Evolutionary conservation across 2,797 vertebrate species (phyloP).

Genomic region (Cetoscarus ocellatus): DNA sequence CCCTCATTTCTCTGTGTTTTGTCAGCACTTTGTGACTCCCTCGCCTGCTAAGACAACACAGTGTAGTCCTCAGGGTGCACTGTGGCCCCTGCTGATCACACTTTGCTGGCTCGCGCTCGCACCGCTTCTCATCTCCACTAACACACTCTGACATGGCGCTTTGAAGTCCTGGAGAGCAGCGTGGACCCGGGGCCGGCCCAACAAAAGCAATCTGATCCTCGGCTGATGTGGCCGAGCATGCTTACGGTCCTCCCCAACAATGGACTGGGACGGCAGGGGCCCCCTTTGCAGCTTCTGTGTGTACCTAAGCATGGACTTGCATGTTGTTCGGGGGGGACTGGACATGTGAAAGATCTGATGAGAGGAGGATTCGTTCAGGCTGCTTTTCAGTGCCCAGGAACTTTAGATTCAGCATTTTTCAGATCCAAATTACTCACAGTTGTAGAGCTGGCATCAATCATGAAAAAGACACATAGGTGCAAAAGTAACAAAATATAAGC

Average conservation of each 20-base stretch:
- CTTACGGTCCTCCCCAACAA: conserved; percentile 61
- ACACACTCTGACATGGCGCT: conserved; percentile 78
- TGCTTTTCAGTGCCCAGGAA: not conserved
- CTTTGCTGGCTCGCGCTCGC: conserved; percentile 56
- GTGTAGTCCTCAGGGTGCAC: conserved; percentile 64
- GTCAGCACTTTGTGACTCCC: conserved; percentile 71
- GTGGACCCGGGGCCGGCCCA: conserved; percentile 75
- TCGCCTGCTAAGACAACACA: conserved; percentile 79
- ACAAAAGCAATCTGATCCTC: conserved; percentile 83
- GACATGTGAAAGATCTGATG: conserved; percentile 47
- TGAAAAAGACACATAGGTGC: no score
- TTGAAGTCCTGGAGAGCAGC: conserved; percentile 76
- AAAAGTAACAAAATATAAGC: no score
- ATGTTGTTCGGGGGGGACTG: conserved; percentile 42
- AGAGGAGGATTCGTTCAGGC: conserved; percentile 11
- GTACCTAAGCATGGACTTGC: conserved; percentile 62
- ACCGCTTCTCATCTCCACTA: conserved; percentile 78
- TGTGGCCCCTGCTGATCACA: conserved; percentile 70
- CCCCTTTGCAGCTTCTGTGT: conserved; percentile 67
- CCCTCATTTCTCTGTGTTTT: conserved; percentile 48
- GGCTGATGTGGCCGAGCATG: conserved; percentile 75
- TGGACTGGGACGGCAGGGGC: conserved; percentile 65
- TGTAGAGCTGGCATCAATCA: not conserved
- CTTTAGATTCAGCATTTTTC: not conserved
- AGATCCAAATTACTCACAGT: not conserved